Evolutionary conservation across 2,113 vertebrate species (phyloP).

Genomic region (Saccopteryx bilineata): DNA sequence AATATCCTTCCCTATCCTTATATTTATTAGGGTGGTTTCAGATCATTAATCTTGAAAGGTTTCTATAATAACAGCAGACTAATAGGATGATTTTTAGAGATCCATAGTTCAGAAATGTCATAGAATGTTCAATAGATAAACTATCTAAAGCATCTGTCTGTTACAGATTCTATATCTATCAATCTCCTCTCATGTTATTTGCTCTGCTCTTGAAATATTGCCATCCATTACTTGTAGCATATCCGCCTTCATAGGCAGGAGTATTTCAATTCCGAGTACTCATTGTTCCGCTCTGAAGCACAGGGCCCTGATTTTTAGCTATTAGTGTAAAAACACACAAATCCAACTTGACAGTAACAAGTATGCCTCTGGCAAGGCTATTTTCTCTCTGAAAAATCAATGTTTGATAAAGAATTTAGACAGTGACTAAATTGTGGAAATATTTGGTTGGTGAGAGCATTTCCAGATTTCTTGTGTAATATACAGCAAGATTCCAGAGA

Average conservation of each 20-base stretch:
- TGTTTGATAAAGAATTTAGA: constrained; percentile 67
- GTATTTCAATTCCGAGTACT: not conserved
- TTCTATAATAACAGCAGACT: not conserved
- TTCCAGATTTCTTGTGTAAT: constrained; percentile 6
- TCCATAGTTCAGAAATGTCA: not conserved
- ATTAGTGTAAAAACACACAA: constrained; percentile 49
- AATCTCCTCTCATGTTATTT: not conserved
- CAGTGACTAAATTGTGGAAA: not conserved
- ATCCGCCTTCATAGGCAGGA: not conserved
- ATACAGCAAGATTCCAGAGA: not conserved
- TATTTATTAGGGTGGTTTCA: constrained; percentile 45
- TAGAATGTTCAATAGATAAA: constrained; percentile 29
- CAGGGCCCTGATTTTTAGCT: constrained; percentile 26
- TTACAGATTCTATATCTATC: not conserved
- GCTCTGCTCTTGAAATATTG: constrained; percentile 16
- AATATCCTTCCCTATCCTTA: constrained; percentile 10
- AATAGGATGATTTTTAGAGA: constrained; percentile 53
- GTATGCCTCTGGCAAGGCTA: not conserved
- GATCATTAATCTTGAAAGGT: constrained; percentile 57
- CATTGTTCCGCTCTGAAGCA: constrained; percentile 21
- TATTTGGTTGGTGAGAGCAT: not conserved
- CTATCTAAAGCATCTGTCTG: not conserved
- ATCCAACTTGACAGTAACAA: constrained; percentile 64
- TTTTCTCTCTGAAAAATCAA: constrained; percentile 47
- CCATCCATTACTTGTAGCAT: not conserved